Evolutionary conservation across 2,113 vertebrate genomes (phyloP).

Genomic region (Oncorhynchus clarkii): DNA sequence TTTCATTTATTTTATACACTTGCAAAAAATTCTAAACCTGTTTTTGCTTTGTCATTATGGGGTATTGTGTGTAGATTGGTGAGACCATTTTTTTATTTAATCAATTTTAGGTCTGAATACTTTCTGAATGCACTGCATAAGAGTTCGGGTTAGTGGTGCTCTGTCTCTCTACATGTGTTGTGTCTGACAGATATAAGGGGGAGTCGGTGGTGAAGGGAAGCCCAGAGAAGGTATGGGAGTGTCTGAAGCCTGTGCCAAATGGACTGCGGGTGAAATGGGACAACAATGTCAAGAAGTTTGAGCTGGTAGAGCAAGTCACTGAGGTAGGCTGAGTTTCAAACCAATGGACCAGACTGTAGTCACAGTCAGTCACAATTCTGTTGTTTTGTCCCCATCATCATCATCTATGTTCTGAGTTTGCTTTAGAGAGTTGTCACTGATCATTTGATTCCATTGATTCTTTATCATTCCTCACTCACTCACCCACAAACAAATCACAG

Average conservation of each 20-base stretch:
- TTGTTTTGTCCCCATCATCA: background rate
- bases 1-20: too few relatives aligned
- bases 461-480: background rate
- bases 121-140: too few relatives aligned
- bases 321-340: conserved; percentile 65
- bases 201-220: conserved; percentile 78
- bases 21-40: too few relatives aligned
- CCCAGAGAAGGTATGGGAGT: conserved; percentile 81
- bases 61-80: too few relatives aligned
- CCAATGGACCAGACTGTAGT: background rate
- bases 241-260: conserved; percentile 80
- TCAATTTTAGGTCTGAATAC: too few relatives aligned
- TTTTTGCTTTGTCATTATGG: too few relatives aligned
- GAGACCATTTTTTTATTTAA: too few relatives aligned
- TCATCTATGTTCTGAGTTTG: too few relatives aligned
- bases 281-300: conserved; percentile 83
- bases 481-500: background rate
- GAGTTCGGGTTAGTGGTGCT: too few relatives aligned
- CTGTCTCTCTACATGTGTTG: background rate
- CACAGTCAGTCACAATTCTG: background rate
- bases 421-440: too few relatives aligned
- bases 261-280: conserved; percentile 89
- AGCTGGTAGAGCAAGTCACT: conserved; percentile 79
- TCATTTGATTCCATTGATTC: background rate
- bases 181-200: conserved; percentile 80